Conservation (phyloP, 2,888 invertebrate species). For the Ophraella communa region DNA sequence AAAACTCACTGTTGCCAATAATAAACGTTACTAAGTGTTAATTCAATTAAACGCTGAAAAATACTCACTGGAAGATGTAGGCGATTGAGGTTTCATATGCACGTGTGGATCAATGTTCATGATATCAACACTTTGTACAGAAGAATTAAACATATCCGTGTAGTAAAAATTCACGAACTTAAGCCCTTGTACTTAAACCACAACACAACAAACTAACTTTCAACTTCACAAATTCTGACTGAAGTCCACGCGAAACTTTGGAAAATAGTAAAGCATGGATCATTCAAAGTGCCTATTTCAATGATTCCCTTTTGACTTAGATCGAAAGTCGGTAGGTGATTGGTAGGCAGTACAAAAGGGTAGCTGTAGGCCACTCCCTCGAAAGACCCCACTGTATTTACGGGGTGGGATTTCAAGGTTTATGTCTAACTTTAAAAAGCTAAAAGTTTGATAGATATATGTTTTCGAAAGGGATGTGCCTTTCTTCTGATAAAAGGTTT, state of each 20-base stretch:
- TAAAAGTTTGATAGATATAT: too few relatives aligned
- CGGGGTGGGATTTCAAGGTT: constrained; percentile 31
- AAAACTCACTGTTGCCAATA: too few relatives aligned
- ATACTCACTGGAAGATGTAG: constrained; percentile 42
- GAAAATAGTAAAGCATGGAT: constrained; percentile 36
- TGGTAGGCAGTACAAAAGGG: constrained; percentile 37
- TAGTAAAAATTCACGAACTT: not conserved
- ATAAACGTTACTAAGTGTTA: too few relatives aligned
- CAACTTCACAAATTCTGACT: constrained; percentile 23
- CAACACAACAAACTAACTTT: constrained; percentile 6
- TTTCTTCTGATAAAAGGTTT: too few relatives aligned
- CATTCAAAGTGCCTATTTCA: constrained; percentile 33
- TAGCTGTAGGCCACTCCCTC: constrained; percentile 31
- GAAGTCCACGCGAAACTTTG: constrained; percentile 29
- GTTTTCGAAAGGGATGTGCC: too few relatives aligned
- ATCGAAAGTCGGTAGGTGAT: constrained; percentile 25
- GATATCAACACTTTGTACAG: constrained; percentile 35
- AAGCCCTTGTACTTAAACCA: constrained; percentile 15
- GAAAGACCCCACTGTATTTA: constrained; percentile 13
- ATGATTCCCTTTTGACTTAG: constrained; percentile 42
- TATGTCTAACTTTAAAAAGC: too few relatives aligned
- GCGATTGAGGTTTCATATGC: constrained; percentile 34
- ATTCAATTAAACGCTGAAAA: too few relatives aligned
- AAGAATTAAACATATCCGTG: constrained; percentile 37
- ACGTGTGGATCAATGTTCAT: constrained; percentile 40